These are phyloP conservation scores for Thamnophis sirtalis DNA, from an alignment of 2,113 vertebrate genomes.

Conservation along the genomic window DNA sequence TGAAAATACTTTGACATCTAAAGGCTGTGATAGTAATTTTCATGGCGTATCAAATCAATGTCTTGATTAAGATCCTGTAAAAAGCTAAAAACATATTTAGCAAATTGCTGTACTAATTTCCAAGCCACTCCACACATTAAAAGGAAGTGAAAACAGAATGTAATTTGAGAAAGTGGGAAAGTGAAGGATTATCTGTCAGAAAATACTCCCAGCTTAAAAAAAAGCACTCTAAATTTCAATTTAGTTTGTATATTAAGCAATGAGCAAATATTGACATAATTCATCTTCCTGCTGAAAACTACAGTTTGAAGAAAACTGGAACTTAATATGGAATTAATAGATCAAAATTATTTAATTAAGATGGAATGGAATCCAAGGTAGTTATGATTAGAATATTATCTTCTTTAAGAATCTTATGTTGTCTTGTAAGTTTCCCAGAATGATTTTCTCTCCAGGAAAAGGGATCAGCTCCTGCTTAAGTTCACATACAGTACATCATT, in stretches of 20 bases:
- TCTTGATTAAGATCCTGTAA: constrained; percentile 58
- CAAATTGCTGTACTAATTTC: constrained; percentile 55
- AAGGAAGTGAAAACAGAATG: constrained; percentile 29
- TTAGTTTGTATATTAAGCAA: constrained; percentile 28
- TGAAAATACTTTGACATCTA: constrained; percentile 43
- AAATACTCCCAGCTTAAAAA: constrained; percentile 12
- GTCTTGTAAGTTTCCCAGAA: not conserved
- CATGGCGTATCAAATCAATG: constrained; percentile 51
- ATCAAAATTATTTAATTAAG: constrained; percentile 5
- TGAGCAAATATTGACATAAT: constrained; percentile 46
- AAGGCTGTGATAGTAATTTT: constrained; percentile 52
- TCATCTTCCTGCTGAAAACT: constrained; percentile 37
- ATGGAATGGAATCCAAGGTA: constrained; percentile 1
- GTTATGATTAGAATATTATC: not conserved
- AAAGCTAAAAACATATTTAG: constrained; percentile 57
- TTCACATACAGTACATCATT: not conserved
- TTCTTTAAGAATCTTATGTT: not conserved
- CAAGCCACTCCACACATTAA: constrained; percentile 38
- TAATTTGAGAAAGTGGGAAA: constrained; percentile 21
- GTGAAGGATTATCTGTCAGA: constrained; percentile 16
- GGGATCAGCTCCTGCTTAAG: not conserved
- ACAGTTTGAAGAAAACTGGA: constrained; percentile 13
- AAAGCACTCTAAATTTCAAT: not conserved
- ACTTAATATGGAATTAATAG: not conserved
- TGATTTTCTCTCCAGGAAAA: not conserved